These are phyloP conservation scores for Rotaria sp. DNA, from an alignment of 2,888 invertebrate genomes.

Conservation along the genomic window DNA sequence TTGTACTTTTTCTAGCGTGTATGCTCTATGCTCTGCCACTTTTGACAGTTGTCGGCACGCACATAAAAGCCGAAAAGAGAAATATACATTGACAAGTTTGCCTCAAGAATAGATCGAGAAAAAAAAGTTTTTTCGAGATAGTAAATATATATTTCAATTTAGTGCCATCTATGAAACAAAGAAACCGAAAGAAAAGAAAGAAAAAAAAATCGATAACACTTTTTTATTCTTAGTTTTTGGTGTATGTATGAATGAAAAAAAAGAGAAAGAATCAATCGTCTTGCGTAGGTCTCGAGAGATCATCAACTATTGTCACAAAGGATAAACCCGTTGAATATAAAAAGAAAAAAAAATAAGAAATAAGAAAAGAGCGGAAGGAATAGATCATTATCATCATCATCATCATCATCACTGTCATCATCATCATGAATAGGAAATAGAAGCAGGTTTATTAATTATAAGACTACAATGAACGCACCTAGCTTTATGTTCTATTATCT, in stretches of 20 bases:
- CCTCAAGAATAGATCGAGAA: neutral
- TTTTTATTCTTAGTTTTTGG: neutral
- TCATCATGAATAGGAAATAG: neutral
- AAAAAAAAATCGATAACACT: neutral
- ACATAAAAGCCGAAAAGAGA: neutral
- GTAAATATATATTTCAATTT: neutral
- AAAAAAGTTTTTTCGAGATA: neutral
- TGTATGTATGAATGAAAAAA: neutral
- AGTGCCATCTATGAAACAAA: neutral
- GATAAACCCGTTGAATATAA: conserved; percentile 7
- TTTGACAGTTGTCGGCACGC: conserved; percentile 5
- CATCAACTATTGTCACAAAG: neutral
- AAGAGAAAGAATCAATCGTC: conserved; percentile 10
- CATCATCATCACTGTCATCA: neutral
- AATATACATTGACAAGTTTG: conserved; percentile 11
- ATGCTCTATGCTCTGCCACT: neutral
- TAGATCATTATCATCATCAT: conserved; percentile 19
- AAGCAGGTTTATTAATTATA: neutral
- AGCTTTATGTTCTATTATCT: neutral
- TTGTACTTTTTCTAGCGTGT: neutral
- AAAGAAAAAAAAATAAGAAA: neutral
- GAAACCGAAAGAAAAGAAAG: neutral
- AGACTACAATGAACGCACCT: neutral
- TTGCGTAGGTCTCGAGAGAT: neutral
- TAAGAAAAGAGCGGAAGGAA: neutral